phyloP scores from a whole-genome alignment of 2,888 invertebrate species.

The Limnephilus lunatus region DNA sequence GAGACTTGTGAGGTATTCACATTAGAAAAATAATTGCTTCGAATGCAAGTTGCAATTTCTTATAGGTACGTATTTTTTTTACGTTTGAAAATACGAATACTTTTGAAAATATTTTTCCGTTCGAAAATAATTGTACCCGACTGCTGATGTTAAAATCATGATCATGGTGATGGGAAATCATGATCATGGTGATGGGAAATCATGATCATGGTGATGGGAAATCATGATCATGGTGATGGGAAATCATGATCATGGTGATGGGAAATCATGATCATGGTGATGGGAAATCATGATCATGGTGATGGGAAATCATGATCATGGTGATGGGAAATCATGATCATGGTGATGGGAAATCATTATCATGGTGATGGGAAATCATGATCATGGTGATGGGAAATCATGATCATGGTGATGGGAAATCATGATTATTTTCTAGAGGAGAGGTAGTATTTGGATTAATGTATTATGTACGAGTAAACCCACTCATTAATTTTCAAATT shows the following conservation, averaged over 20 bases:
- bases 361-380: too few relatives aligned
- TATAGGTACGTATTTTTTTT: background rate
- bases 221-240: too few relatives aligned
- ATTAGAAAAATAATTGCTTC: background rate
- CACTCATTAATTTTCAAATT: constrained; percentile 16
- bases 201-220: background rate
- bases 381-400: too few relatives aligned
- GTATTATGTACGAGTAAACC: background rate
- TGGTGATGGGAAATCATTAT: background rate
- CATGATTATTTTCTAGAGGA: background rate
- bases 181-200: background rate
- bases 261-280: background rate
- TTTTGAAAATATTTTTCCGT: too few relatives aligned
- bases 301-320: background rate
- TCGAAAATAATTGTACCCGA: background rate
- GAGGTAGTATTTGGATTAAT: background rate
- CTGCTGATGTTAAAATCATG: too few relatives aligned
- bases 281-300: too few relatives aligned
- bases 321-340: too few relatives aligned
- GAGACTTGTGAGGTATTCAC: too few relatives aligned
- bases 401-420: background rate
- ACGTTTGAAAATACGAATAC: background rate
- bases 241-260: background rate
- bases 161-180: background rate
- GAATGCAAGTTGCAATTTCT: background rate